Base-by-base conservation (phyloP, 1,140 invertebrate genomes). In the Zaprionus ghesquierei region DNA sequence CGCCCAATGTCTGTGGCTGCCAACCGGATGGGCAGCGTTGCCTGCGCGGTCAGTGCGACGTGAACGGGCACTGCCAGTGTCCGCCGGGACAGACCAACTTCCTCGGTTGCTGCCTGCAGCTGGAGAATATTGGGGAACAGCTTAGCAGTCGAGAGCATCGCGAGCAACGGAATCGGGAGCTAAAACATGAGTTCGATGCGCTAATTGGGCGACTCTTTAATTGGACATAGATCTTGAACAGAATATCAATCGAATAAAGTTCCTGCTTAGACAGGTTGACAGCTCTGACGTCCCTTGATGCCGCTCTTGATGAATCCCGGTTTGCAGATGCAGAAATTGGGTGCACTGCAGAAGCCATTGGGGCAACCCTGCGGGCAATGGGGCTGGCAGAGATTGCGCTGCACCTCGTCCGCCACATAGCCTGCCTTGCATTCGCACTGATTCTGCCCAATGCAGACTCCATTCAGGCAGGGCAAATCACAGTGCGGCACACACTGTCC, bases 211-310 rank as follows among this genome's bases (percentile, higher is more conserved):
- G 79, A 41, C 41, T 87, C 6, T 91, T 91, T 81, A 75, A 63
- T 81, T 68, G 59, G 22, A 35, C n/a, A 5, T 60, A 63, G 25
- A 4, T 59, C 65, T 69, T 23, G 38, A 12, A 54, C 25, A 50
- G n/a, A n/a, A n/a, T n/a, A 23, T 41, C 23, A 29, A 54, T 54
- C 38, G 22, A 62, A 55, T 25, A 41, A 69, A 35, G 31, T 27
- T 10, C 12, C 33, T 15, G 25, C 5, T 51, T 68, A 89, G 22
- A 77, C 44, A 6, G 91, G 91, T 6, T 95, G 89, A 78, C 95
- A 96, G 13, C 87, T 92, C 51, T 95, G 93, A 22, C 94, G 93
- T 0, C 95, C 95, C 86, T 96, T 96, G 2, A 94, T 93, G 51
- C 95, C 94, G 75, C 95, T 94, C 77, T 95, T 95, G 59, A 93